phyloP scores from a whole-genome alignment of 2,888 invertebrate genomes.

The Hydrotaea diabolus region DNA sequence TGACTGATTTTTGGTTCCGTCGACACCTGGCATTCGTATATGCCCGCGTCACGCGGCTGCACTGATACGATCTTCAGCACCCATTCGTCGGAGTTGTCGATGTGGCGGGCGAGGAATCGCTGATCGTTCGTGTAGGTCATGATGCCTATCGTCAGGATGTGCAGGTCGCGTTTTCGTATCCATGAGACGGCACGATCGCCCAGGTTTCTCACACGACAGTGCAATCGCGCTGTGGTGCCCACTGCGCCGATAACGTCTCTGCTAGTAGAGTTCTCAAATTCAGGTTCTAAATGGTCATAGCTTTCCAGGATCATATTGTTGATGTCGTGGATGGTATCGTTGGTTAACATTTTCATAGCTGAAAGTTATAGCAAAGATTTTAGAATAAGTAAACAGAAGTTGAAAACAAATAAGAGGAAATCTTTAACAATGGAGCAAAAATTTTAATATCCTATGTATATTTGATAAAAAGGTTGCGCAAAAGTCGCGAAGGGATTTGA shows the following conservation, averaged over 20 bases:
- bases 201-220: slow-evolving; percentile 91
- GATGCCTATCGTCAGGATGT: slow-evolving; percentile 87
- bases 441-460: too few species aligned
- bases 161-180: slow-evolving; percentile 87
- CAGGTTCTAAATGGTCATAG: slow-evolving; percentile 83
- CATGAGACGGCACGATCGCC: slow-evolving; percentile 91
- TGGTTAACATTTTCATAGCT: slow-evolving; percentile 63
- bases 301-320: slow-evolving; percentile 76
- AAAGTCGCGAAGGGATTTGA: too few species aligned
- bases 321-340: slow-evolving; percentile 56
- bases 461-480: too few species aligned
- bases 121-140: slow-evolving; percentile 88
- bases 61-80: slow-evolving; percentile 86
- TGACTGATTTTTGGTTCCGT: slow-evolving; percentile 90
- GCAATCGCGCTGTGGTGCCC: slow-evolving; percentile 91
- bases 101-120: slow-evolving; percentile 86
- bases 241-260: slow-evolving; percentile 91
- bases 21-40: slow-evolving; percentile 89
- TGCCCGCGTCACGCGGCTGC: slow-evolving; percentile 86
- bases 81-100: slow-evolving; percentile 88
- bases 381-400: too few species aligned
- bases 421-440: too few species aligned
- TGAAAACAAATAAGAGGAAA: too few species aligned
- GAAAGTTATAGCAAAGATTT: background rate
- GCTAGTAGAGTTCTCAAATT: slow-evolving; percentile 92